Evolutionary conservation across 2,113 vertebrate genomes (phyloP).

Genomic region (Lepus americanus): DNA sequence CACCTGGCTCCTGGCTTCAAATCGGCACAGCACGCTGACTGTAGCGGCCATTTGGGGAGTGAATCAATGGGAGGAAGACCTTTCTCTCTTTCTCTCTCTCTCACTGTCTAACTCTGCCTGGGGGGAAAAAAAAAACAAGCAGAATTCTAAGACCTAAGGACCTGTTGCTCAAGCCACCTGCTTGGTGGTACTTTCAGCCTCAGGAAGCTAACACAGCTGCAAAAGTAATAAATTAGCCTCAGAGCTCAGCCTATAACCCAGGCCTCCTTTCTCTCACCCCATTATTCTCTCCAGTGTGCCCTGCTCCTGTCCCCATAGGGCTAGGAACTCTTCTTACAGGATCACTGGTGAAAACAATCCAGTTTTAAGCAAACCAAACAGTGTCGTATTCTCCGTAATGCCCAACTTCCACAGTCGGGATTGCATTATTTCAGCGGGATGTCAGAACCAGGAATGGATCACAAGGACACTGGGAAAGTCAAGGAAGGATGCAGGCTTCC

Average conservation of each 20-base stretch:
- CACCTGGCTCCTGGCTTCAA: too few species aligned
- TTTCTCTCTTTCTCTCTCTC: too few species aligned
- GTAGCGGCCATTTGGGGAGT: too few species aligned
- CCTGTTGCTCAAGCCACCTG: neutral
- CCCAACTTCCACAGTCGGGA: neutral
- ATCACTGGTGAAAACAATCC: neutral
- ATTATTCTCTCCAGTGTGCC: neutral
- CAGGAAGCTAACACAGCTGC: neutral
- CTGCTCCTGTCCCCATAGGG: neutral
- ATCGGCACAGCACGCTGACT: too few species aligned
- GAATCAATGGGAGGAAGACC: too few species aligned
- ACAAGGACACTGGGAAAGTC: too few species aligned
- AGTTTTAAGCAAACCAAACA: neutral
- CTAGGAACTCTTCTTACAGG: neutral
- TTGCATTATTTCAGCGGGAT: neutral
- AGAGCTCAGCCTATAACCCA: neutral
- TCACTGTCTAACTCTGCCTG: too few species aligned
- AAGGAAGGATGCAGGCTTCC: neutral
- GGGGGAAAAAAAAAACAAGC: too few species aligned
- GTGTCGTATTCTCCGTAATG: neutral
- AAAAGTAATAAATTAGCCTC: neutral
- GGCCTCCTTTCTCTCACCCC: neutral
- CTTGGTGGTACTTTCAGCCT: fast-evolving
- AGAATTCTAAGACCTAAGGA: too few species aligned
- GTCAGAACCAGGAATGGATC: neutral